These are phyloP conservation scores for Anastrepha ludens DNA, from an alignment of 1,140 invertebrate genomes.

Conservation along the genomic window DNA sequence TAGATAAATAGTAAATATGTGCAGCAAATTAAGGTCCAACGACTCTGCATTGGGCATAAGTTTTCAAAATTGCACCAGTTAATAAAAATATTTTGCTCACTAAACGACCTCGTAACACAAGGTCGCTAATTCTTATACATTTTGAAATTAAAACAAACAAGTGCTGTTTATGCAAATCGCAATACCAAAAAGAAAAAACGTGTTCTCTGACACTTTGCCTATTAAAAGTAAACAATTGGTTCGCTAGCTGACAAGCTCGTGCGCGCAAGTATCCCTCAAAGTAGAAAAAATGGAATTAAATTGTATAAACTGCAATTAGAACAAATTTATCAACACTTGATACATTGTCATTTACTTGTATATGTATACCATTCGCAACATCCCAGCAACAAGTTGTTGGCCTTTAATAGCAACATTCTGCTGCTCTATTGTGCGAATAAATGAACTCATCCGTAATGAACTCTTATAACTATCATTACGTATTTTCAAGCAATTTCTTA, in stretches of 20 bases:
- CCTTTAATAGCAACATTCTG: no score
- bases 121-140: background rate
- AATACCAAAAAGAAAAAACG: conserved; percentile 22
- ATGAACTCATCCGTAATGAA: no score
- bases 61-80: no score
- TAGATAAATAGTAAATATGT: no score
- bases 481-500: no score
- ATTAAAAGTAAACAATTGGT: conserved; percentile 21
- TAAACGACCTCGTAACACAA: background rate
- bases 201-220: conserved; percentile 10
- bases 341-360: background rate
- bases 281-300: background rate
- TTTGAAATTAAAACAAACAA: conserved; percentile 10
- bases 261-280: conserved; percentile 29
- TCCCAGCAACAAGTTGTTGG: no score
- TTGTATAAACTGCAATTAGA: background rate
- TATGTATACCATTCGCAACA: background rate
- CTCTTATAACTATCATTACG: no score
- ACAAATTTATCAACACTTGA: background rate
- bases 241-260: background rate
- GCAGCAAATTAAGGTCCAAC: no score
- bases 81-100: no score
- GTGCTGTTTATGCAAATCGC: conserved; percentile 24
- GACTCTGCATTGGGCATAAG: no score
- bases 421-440: no score